Base-by-base conservation (phyloP, 2,797 vertebrate genomes). In the Pelochelys cantorii region DNA sequence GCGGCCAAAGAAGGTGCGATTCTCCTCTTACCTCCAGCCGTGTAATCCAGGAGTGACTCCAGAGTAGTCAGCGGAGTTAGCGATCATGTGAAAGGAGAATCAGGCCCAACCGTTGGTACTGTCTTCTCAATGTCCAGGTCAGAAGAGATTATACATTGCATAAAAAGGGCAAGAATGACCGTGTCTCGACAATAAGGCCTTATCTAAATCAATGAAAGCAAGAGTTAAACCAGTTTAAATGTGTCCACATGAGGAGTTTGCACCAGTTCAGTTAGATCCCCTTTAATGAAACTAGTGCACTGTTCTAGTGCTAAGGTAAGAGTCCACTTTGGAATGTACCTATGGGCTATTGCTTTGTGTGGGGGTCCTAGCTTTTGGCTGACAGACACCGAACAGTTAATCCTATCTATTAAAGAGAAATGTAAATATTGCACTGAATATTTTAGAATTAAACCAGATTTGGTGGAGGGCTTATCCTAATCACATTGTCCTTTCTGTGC, bases 131-230 rank as follows among this genome's bases (percentile, higher is more conserved):
- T 68, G n/a, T 68, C n/a, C 18, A 34, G n/a, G 17, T 68, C 65
- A 34, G 65, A 23, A 68, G 65, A 68, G 17, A 22, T 34, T 68
- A 18, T 34, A 22, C n/a, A 10, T 18, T 68, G 65, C 10, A 18
- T 20, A 34, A 34, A 20, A 34, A 68, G 65, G n/a, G 9, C 65
- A 68, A 68, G 65, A 68, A 34, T 34, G 65, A 68, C 34, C 9
- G 18, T 18, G 18, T 68, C n/a, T 34, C 31, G 37, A 12, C 68
- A 34, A 94, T 92, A 95, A 95, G 93, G 95, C 95, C 96, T 96
- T 95, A 96, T 96, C 90, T 96, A 94, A 96, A 96, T 97, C 94
- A 97, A 95, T 92, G 92, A 68, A 3, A 82, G 20, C 34, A 71
- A 71, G 68, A 10, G 68, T 37, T 37, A 22, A 71, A 23, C 34